phyloP scores from a whole-genome alignment of 2,797 vertebrate species.

The Margarornis squamiger region DNA sequence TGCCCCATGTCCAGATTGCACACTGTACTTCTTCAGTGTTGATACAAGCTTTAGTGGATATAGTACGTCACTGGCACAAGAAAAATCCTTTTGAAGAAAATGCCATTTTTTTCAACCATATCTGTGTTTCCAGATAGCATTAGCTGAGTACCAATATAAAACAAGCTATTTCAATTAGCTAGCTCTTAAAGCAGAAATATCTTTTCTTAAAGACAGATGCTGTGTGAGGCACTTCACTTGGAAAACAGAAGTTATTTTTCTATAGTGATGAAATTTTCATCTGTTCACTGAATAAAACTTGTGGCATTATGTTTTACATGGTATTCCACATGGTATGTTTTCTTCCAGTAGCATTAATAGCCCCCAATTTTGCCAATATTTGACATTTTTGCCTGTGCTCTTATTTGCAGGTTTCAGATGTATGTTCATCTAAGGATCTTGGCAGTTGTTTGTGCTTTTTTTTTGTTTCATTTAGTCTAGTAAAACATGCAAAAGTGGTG shows the following conservation, averaged over 20 bases:
- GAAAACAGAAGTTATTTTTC: background rate
- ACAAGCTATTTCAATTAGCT: background rate
- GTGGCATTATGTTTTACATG: background rate
- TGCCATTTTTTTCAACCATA: fast-evolving
- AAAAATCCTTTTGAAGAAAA: background rate
- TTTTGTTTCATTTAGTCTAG: background rate
- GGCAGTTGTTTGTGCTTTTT: background rate
- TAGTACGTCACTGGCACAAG: background rate
- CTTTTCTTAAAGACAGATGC: background rate
- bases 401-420: background rate
- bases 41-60: background rate
- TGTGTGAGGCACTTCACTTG: background rate
- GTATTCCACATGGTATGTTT: background rate
- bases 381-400: background rate
- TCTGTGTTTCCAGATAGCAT: background rate
- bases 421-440: background rate
- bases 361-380: background rate
- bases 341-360: background rate
- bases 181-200: background rate
- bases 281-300: background rate
- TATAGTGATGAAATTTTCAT: background rate
- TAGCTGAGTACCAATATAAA: background rate
- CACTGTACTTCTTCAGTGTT: background rate
- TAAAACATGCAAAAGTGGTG: background rate
- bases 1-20: background rate